Percentiles rank a stretch among this genome's conserved stretches.
These are phyloP conservation scores for Helarctos malayanus DNA, from an alignment of 2,797 vertebrate genomes.

Conservation along the genomic window DNA sequence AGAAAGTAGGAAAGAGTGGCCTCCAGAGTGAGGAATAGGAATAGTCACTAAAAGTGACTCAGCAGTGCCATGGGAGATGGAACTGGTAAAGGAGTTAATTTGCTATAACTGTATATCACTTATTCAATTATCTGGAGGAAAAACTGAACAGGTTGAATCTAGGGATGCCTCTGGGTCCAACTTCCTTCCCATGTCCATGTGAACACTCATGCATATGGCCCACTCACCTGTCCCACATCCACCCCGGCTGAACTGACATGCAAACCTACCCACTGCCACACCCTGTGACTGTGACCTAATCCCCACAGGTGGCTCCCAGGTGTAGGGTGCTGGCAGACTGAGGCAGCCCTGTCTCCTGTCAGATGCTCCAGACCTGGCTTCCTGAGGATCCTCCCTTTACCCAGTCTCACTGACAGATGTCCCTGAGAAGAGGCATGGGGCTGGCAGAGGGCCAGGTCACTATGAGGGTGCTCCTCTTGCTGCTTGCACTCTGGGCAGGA, in stretches of 20 bases:
- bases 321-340: not conserved
- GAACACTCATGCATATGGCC: accelerated
- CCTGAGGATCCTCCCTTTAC: not conserved
- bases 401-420: not conserved
- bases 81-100: not conserved
- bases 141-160: accelerated
- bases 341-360: not conserved
- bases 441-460: not conserved
- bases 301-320: not conserved
- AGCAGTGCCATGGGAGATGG: accelerated
- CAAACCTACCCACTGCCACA: not conserved
- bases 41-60: not conserved
- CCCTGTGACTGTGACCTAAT: not conserved
- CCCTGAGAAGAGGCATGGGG: not conserved
- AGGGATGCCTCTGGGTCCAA: not conserved
- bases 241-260: not conserved
- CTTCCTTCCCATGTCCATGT: accelerated
- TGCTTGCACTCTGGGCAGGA: not conserved
- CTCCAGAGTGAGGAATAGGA: too few species aligned
- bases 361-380: not conserved
- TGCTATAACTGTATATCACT: accelerated
- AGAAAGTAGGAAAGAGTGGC: too few species aligned
- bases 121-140: not conserved
- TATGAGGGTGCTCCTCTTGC: not conserved
- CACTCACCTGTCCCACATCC: too few species aligned